phyloP scores from a whole-genome alignment of 2,797 vertebrate species.

The Dryobates pubescens region DNA sequence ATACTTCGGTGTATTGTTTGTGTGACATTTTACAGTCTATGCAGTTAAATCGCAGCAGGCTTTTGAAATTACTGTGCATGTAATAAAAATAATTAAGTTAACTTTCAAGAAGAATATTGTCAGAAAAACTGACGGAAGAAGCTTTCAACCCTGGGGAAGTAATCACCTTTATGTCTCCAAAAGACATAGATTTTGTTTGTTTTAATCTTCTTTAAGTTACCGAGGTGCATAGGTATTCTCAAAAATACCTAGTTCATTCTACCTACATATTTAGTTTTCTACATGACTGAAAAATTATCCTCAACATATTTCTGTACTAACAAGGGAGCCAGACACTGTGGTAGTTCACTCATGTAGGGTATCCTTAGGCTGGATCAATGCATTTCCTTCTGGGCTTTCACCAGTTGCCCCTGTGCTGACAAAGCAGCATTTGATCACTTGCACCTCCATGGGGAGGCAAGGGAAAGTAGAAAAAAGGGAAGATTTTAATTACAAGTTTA shows the following conservation, averaged over 20 bases:
- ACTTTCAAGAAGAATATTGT: background rate
- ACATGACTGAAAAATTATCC: background rate
- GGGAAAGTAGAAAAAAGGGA: background rate
- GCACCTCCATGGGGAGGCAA: background rate
- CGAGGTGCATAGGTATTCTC: background rate
- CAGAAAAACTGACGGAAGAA: background rate
- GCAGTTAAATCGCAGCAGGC: background rate
- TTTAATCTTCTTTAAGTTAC: background rate
- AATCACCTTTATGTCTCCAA: background rate
- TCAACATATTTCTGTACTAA: background rate
- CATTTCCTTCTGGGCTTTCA: background rate
- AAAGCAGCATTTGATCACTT: background rate
- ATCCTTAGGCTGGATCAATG: background rate
- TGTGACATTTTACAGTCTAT: constrained; percentile 43
- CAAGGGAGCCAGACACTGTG: background rate
- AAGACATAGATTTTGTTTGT: background rate
- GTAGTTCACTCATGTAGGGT: background rate
- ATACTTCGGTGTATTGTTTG: constrained; percentile 45
- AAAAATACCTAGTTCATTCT: background rate
- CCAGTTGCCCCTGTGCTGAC: background rate
- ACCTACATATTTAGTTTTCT: background rate
- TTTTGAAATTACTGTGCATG: constrained; percentile 14
- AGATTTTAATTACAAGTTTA: background rate
- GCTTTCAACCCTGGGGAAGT: background rate
- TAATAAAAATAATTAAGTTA: constrained; percentile 17